Percentiles rank a stretch among this genome's conserved stretches.
These are phyloP conservation scores for Eurypyga helias DNA, from an alignment of 2,113 vertebrate genomes.

Conservation along the genomic window DNA sequence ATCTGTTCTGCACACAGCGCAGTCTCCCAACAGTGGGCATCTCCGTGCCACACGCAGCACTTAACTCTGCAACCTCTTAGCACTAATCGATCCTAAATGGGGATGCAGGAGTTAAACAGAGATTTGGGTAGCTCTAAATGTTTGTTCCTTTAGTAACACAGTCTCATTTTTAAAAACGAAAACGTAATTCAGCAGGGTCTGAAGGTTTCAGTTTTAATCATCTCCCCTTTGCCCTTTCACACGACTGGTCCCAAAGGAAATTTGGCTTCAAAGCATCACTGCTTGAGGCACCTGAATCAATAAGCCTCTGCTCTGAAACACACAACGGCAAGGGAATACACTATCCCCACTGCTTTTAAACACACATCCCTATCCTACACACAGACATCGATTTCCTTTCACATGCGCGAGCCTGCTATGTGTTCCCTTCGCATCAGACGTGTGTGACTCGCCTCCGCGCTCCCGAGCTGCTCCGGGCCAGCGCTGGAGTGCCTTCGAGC, in stretches of 20 bases:
- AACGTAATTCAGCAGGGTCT: slow-evolving; percentile 61
- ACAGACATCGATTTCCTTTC: fast-evolving
- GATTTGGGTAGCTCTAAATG: neutral
- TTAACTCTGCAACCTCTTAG: neutral
- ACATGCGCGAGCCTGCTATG: neutral
- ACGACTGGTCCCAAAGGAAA: slow-evolving; percentile 52
- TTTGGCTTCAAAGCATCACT: slow-evolving; percentile 50
- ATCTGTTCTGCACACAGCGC: neutral
- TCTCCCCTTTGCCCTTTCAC: slow-evolving; percentile 65
- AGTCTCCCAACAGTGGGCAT: neutral
- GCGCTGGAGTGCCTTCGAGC: fast-evolving
- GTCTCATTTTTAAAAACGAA: neutral
- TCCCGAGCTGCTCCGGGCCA: neutral
- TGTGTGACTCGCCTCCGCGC: fast-evolving
- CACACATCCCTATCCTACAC: neutral
- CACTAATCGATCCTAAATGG: neutral
- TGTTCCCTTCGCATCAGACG: neutral
- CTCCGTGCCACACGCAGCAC: neutral
- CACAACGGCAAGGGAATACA: slow-evolving; percentile 18
- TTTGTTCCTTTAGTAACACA: slow-evolving; percentile 15
- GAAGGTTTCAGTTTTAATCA: slow-evolving; percentile 74
- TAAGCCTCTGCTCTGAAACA: slow-evolving; percentile 62
- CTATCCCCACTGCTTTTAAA: neutral
- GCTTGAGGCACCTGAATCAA: slow-evolving; percentile 59
- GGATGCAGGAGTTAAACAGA: slow-evolving; percentile 20